Conservation (phyloP, 2,797 vertebrate genomes). For the Eurystomus glaucurus region DNA sequence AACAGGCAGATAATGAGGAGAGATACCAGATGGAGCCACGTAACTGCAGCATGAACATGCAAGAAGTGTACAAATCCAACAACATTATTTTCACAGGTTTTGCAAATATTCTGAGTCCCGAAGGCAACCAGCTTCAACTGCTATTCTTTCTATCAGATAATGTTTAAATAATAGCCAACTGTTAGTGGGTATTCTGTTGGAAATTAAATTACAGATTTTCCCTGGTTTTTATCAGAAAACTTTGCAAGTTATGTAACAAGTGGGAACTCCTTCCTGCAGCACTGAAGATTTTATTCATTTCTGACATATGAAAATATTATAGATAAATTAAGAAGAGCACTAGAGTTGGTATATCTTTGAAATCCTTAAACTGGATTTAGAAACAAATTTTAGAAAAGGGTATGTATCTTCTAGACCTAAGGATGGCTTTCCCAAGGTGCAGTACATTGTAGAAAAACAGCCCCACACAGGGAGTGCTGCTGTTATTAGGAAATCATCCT, state of each 20-base stretch:
- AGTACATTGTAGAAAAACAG: neutral
- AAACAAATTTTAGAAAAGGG: neutral
- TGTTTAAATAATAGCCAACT: neutral
- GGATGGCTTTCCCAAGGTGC: neutral
- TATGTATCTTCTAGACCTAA: neutral
- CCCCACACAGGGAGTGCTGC: neutral
- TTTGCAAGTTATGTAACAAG: neutral
- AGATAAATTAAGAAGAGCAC: neutral
- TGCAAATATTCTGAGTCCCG: constrained; percentile 9
- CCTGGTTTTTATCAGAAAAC: constrained; percentile 16
- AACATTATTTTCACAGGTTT: neutral
- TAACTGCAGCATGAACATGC: constrained; percentile 6
- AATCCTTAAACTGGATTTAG: neutral
- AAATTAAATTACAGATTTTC: neutral
- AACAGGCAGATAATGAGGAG: constrained; percentile 30
- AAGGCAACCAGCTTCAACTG: neutral
- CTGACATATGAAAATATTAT: neutral
- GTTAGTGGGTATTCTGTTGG: neutral
- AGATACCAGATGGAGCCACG: neutral
- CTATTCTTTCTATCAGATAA: neutral
- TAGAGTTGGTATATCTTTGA: neutral
- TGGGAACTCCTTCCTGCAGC: neutral
- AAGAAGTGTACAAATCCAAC: neutral
- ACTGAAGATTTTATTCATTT: neutral
- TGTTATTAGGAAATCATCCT: neutral